phyloP scores from a whole-genome alignment of 2,113 vertebrate species.

The Sarotherodon lohbergeri region DNA sequence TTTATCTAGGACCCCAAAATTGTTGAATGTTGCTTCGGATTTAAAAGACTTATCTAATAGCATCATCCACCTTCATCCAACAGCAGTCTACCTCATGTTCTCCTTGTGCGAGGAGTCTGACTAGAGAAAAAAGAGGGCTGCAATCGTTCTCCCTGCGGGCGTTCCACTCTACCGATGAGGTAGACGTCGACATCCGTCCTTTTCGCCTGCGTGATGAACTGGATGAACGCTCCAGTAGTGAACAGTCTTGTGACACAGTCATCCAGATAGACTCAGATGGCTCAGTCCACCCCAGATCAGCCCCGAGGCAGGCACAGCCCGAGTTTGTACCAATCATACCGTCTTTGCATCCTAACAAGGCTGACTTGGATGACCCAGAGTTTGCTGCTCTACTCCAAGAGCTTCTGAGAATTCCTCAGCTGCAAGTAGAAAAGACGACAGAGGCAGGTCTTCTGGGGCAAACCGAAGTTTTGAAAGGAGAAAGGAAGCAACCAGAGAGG shows the following conservation, averaged over 20 bases:
- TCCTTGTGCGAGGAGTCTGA: slow-evolving; percentile 88
- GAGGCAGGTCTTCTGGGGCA: slow-evolving; percentile 30
- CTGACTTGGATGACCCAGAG: slow-evolving; percentile 65
- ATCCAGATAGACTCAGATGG: slow-evolving; percentile 90
- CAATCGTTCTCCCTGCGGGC: slow-evolving; percentile 84
- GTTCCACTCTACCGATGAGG: slow-evolving; percentile 82
- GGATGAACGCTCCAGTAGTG: slow-evolving; percentile 89
- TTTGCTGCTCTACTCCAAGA: slow-evolving; percentile 61
- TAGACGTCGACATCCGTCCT: slow-evolving; percentile 79
- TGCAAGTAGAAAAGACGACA: slow-evolving; percentile 49
- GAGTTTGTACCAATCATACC: slow-evolving; percentile 96
- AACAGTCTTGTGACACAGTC: slow-evolving; percentile 94
- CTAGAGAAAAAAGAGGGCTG: slow-evolving; percentile 82
- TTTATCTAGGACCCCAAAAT: neutral
- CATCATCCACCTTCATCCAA: neutral
- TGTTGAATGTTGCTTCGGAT: neutral
- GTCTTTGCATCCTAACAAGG: slow-evolving; percentile 83
- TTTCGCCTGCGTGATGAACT: slow-evolving; percentile 82
- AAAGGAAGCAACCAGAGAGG: slow-evolving; percentile 70
- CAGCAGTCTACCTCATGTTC: slow-evolving; percentile 89
- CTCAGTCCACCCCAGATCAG: slow-evolving; percentile 78
- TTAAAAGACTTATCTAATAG: neutral
- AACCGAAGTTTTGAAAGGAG: slow-evolving; percentile 13
- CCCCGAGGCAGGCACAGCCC: slow-evolving; percentile 79
- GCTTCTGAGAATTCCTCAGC: slow-evolving; percentile 60